A percentile compares a stretch with the other conserved stretches of the same genome.
phyloP scores from a whole-genome alignment of 2,797 vertebrate genomes.

The Gastrophryne carolinensis region DNA sequence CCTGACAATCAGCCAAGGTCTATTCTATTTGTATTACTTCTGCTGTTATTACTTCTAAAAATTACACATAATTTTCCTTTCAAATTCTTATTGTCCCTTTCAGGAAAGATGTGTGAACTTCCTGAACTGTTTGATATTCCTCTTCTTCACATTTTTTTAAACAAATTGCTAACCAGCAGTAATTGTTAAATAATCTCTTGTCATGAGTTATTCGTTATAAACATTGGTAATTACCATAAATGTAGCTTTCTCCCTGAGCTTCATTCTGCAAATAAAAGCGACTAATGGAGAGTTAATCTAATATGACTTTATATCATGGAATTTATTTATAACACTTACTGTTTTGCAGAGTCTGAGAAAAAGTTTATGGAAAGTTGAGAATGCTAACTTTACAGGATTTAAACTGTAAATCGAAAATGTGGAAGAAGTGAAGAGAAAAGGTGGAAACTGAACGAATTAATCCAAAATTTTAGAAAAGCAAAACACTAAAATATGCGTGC shows the following conservation, averaged over 20 bases:
- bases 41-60: constrained; percentile 49
- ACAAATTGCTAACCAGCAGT: constrained; percentile 47
- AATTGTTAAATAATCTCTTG: constrained; percentile 49
- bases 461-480: no score
- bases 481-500: no score
- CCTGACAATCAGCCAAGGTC: constrained; percentile 46
- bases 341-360: background rate
- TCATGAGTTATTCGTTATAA: constrained; percentile 46
- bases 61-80: constrained; percentile 48
- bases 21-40: constrained; percentile 49
- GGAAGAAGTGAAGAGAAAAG: no score
- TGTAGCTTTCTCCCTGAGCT: constrained; percentile 14
- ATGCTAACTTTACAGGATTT: no score
- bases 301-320: background rate
- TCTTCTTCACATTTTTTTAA: constrained; percentile 31
- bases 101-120: constrained; percentile 40
- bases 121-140: constrained; percentile 31
- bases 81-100: constrained; percentile 45
- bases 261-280: background rate
- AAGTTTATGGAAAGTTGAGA: background rate
- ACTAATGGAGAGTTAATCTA: background rate
- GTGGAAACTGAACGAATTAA: no score
- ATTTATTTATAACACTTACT: background rate
- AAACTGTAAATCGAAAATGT: no score
- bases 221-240: constrained; percentile 45